Evolutionary conservation across 2,797 vertebrate species (phyloP), one percentile per base, ranked within the genome.

Genomic region (Pangasius macronema): DNA sequence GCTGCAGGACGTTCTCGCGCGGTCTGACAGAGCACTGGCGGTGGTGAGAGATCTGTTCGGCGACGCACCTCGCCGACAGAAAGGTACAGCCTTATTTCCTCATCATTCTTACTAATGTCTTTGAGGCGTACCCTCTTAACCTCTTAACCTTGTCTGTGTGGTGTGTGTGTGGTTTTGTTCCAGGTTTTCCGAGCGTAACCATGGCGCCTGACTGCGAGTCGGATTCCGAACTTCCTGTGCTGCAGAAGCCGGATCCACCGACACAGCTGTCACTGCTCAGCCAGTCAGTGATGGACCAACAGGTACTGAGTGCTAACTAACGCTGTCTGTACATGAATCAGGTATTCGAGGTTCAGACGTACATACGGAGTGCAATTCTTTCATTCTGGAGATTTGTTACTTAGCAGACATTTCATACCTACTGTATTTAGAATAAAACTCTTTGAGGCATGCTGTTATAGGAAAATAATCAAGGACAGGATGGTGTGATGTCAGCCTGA

Each of bases 151-250:
- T 46, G 46, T 63, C 68, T 75, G 97, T 51, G 4, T 7, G 36
- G 57, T 73, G 36, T 76, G 36, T 76, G 33, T 79, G 33, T 73
- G 46, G 55, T 39, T 30, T 67, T 87, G 24, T 77, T 80, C 9
- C 89, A 99, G 98, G 97, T n/a, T 97, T 97, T 90, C 97, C 97
- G 6, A 98, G 95, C 91, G 94, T 99, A 87, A 99, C 98, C 3
- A 88, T 97, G 93, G 98, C 98, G 89, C 98, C 97, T 80, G 93
- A 95, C 92, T 93, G 93, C 94, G 94, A 95, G 76, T 90, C 93
- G 86, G 95, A 95, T 87, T 94, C 94, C 70, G 92, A 93, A 8
- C 92, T 95, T 85, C 96, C 95, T 82, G 93, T 95, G 24, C 89
- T 92, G 39, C 95, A 95, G 91, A 96, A 92, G 92, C 89, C 92